Evolutionary conservation across 64 coral and sea anemone species (phyloP).

Genomic region (Porites lutea): DNA sequence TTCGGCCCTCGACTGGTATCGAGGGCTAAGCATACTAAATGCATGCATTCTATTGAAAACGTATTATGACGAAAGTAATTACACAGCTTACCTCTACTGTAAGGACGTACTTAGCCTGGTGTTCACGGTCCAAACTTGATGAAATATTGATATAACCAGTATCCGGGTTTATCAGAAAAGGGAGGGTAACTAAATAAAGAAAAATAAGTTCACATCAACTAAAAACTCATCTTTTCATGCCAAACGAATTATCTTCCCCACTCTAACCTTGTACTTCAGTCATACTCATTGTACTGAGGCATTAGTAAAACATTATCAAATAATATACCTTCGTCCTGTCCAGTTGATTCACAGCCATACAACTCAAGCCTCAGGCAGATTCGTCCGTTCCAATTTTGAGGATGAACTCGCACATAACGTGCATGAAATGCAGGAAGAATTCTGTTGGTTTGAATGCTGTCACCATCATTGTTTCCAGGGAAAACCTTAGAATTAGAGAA

Average conservation of each 20-base stretch:
- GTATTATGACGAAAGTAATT: no score
- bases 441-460: conserved; percentile 44
- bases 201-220: not conserved
- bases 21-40: no score
- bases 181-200: conserved; percentile 73
- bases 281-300: not conserved
- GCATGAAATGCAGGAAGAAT: conserved; percentile 93
- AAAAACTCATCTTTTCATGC: not conserved
- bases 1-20: no score
- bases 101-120: conserved; percentile 69
- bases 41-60: no score
- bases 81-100: conserved; percentile 67
- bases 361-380: conserved; percentile 88
- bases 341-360: conserved; percentile 94
- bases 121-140: conserved; percentile 81
- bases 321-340: conserved; percentile 83
- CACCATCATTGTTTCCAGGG: conserved; percentile 70
- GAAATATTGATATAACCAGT: conserved; percentile 85
- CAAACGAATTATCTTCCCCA: not conserved
- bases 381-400: conserved; percentile 66
- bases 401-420: conserved; percentile 87
- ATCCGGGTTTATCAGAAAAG: conserved; percentile 85
- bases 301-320: not conserved
- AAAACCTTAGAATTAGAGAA: conserved; percentile 69
- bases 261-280: not conserved